These are phyloP conservation scores for Oligia strigilis DNA, from an alignment of 2,888 invertebrate genomes.

Conservation along the genomic window DNA sequence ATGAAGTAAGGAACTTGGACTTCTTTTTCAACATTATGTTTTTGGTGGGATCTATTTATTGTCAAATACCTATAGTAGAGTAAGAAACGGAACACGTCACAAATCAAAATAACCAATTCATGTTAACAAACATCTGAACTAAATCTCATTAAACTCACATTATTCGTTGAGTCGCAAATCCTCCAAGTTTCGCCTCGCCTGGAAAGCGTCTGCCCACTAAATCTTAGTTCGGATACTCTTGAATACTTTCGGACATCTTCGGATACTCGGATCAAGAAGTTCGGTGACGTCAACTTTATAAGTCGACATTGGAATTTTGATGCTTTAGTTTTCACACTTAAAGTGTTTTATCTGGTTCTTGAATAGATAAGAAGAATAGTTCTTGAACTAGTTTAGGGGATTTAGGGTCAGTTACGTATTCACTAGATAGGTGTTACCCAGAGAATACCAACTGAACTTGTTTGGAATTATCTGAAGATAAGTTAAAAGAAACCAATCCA, in stretches of 20 bases:
- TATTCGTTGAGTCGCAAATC: slow-evolving; percentile 55
- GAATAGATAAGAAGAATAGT: neutral
- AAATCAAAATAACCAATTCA: neutral
- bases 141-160: slow-evolving; percentile 58
- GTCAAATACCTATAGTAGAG: neutral
- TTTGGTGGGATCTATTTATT: too few species aligned
- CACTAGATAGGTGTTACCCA: neutral
- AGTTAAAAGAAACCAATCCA: neutral
- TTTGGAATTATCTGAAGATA: neutral
- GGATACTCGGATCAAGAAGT: slow-evolving; percentile 54
- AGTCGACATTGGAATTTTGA: slow-evolving; percentile 58
- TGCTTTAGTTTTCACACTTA: slow-evolving; percentile 41
- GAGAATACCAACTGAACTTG: neutral
- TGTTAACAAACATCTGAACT: slow-evolving; percentile 25
- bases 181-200: slow-evolving; percentile 37
- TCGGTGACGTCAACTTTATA: slow-evolving; percentile 53
- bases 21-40: too few species aligned
- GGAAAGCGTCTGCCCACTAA: slow-evolving; percentile 56
- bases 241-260: slow-evolving; percentile 54
- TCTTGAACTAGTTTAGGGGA: neutral
- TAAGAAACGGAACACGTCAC: neutral
- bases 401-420: neutral
- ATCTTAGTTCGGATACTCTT: slow-evolving; percentile 59
- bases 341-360: slow-evolving; percentile 31
- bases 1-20: too few species aligned